Base-by-base conservation (phyloP, 1,140 invertebrate species). In the Drosophila sp. region DNA sequence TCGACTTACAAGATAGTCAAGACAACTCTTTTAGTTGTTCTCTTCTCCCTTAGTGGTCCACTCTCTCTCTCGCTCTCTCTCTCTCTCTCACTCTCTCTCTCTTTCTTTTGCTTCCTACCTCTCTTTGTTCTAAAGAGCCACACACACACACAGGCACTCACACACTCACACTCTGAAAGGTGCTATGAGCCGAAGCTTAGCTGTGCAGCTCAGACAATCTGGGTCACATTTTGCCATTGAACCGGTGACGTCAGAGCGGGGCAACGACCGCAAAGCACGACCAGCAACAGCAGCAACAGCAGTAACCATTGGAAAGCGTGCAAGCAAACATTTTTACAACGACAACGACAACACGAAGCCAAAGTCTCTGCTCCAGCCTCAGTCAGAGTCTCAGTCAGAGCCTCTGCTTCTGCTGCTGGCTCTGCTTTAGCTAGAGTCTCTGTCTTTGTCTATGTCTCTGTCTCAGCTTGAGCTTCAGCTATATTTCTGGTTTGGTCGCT, bases 171-270 rank as follows among this genome's bases (percentile, higher is more conserved):
- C 25, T 18, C 29, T 21, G 21, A 63, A 38, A 64, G 74, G 51
- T 53, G 56, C 46, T 75, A 54, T 61, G 58, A 53, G 51, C 53
- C 53, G 57, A 70, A 80, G 83, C 80, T 89, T 89, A 89, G 84
- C 78, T 89, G 83, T 89, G 90, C 90, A 89, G 90, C 87, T 89
- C 90, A 91, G 90, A 91, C 90, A 91, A 91, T 91, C 90, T 91
- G 90, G 90, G 90, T 91, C 90, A 91, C 87, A 91, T 89, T 91
- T 91, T 91, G 90, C 90, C 90, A 91, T 91, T 91, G 90, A 91
- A 91, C 90, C 90, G 90, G 90, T 91, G 90, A 91, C 90, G 90
- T 91, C 90, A 91, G 76, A 90, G 67, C 71, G 78, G 90, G 89
- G 83, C 90, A 91, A 91, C 89, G 90, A 91, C 90, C 90, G 84